Percentiles rank a stretch among this genome's conserved stretches.
phyloP scores from a whole-genome alignment of 2,113 vertebrate genomes.

The Xiphophorus couchianus region DNA sequence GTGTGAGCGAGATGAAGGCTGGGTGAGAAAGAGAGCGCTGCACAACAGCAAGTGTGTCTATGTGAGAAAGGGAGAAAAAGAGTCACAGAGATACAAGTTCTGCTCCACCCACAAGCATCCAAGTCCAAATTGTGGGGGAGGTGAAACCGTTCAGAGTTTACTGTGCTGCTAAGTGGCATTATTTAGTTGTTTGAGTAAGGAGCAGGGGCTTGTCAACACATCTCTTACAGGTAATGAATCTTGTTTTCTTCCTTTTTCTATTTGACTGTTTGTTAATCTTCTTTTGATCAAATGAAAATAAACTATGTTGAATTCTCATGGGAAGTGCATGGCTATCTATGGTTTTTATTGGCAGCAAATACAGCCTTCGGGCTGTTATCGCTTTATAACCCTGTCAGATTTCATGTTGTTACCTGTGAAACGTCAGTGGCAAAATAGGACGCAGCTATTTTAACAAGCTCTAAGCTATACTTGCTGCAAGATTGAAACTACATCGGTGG shows the following conservation, averaged over 20 bases:
- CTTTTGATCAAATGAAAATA: not conserved
- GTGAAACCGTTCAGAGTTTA: constrained; percentile 66
- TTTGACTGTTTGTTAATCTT: constrained; percentile 14
- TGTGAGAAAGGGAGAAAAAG: constrained; percentile 8
- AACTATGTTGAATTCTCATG: not conserved
- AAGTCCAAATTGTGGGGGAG: constrained; percentile 74
- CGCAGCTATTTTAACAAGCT: not conserved
- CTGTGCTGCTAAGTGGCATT: constrained; percentile 59
- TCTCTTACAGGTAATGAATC: constrained; percentile 59
- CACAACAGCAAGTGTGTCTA: not conserved
- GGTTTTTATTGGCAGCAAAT: constrained; percentile 13
- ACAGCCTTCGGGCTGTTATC: not conserved
- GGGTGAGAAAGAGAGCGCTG: constrained; percentile 33
- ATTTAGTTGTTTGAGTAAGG: constrained; percentile 56
- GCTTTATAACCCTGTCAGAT: constrained; percentile 4
- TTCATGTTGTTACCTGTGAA: not conserved
- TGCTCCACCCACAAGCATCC: constrained; percentile 74
- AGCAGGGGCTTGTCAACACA: constrained; percentile 37
- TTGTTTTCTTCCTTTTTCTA: not conserved
- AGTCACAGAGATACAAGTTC: constrained; percentile 54
- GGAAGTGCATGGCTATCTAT: not conserved
- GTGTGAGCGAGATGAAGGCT: constrained; percentile 28
- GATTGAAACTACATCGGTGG: not conserved
- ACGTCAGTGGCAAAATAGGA: not conserved
- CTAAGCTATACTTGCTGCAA: not conserved